Conservation (phyloP, 2,797 vertebrate species). For the Anabacerthia variegaticeps region DNA sequence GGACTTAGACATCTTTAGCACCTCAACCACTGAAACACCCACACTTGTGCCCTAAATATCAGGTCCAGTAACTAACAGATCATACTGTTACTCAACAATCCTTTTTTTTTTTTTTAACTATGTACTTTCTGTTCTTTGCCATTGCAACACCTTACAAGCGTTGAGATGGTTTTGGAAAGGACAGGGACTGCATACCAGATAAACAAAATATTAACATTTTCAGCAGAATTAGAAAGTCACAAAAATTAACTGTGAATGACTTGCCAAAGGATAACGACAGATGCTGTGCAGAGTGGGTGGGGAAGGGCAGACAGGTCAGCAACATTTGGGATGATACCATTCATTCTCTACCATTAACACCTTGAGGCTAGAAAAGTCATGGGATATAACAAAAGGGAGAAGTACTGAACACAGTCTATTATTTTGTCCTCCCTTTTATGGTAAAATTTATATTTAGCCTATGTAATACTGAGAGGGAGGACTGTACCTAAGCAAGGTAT, state of each 20-base stretch:
- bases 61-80: neutral
- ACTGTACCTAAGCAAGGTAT: neutral
- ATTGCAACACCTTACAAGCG: rapidly evolving
- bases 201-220: neutral
- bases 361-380: neutral
- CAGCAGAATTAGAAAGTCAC: neutral
- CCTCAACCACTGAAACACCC: neutral
- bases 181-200: neutral
- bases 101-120: neutral
- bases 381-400: neutral
- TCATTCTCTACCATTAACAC: neutral
- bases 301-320: neutral
- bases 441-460: neutral
- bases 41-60: neutral
- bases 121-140: neutral
- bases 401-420: neutral
- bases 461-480: neutral
- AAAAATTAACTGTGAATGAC: neutral
- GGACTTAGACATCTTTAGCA: neutral
- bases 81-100: neutral
- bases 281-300: neutral
- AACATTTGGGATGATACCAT: neutral
- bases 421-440: neutral
- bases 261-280: neutral
- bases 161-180: neutral